phyloP scores from a whole-genome alignment of 2,113 vertebrate genomes.

The Pao palembangensis region DNA sequence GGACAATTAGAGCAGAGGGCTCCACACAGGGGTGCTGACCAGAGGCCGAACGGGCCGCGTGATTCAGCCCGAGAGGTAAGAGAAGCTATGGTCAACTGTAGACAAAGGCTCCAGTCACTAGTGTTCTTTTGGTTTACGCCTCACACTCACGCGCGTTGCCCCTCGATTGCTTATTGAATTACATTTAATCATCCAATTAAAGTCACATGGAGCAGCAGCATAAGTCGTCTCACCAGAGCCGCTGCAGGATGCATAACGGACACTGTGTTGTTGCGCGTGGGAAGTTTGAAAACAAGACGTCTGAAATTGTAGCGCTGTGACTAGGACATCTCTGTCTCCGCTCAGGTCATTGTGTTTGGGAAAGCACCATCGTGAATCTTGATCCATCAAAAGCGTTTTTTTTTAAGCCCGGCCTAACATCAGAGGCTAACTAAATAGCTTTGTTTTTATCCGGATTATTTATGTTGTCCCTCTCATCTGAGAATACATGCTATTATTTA shows the following conservation, averaged over 20 bases:
- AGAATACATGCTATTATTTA: too few relatives aligned
- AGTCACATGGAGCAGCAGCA: constrained; percentile 74
- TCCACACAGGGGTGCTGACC: constrained; percentile 54
- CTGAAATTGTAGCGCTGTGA: constrained; percentile 42
- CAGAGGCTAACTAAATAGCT: too few relatives aligned
- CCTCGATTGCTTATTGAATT: constrained; percentile 77
- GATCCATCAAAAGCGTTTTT: constrained; percentile 23
- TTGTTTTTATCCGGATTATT: too few relatives aligned
- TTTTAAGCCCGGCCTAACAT: neutral
- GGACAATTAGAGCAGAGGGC: constrained; percentile 47
- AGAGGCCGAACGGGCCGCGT: constrained; percentile 47
- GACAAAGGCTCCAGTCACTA: constrained; percentile 72
- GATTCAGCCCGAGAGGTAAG: constrained; percentile 68
- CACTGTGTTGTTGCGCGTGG: constrained; percentile 65
- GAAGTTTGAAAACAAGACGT: constrained; percentile 66
- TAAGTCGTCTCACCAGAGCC: constrained; percentile 44
- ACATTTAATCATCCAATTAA: constrained; percentile 77
- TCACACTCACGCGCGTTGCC: constrained; percentile 70
- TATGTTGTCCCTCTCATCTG: too few relatives aligned
- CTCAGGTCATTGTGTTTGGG: constrained; percentile 8
- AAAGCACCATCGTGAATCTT: constrained; percentile 27
- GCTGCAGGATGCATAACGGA: constrained; percentile 54
- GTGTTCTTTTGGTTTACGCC: constrained; percentile 72
- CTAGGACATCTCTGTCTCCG: constrained; percentile 15
- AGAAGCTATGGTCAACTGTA: constrained; percentile 42